Percentiles rank a stretch among this genome's conserved stretches.
Evolutionary conservation across 2,888 invertebrate species (phyloP).

Genomic region (Rhimphoctona megacephalus): DNA sequence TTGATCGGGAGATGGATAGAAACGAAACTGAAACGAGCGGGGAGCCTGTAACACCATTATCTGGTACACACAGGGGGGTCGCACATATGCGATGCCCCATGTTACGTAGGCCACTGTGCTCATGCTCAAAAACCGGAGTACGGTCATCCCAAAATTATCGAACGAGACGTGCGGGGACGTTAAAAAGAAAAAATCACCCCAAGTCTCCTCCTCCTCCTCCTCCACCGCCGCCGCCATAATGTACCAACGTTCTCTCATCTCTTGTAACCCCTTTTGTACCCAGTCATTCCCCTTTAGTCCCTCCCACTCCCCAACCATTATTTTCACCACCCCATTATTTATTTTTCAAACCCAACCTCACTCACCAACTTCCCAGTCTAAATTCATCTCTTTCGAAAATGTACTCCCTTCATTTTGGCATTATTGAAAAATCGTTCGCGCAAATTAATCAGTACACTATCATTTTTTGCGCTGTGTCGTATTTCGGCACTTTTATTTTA

Average conservation of each 20-base stretch:
- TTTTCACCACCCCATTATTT: constrained; percentile 76
- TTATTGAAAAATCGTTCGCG: not conserved
- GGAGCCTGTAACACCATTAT: constrained; percentile 83
- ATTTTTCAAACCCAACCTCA: constrained; percentile 73
- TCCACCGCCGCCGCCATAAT: not conserved
- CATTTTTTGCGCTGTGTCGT: not conserved
- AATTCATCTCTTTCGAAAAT: constrained; percentile 23
- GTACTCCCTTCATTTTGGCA: not conserved
- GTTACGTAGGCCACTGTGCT: constrained; percentile 74
- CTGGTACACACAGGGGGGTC: constrained; percentile 78
- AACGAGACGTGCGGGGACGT: constrained; percentile 29
- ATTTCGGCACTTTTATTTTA: not conserved
- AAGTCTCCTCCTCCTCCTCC: constrained; percentile 7
- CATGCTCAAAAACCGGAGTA: constrained; percentile 74
- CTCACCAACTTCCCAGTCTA: constrained; percentile 27
- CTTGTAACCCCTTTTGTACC: constrained; percentile 50
- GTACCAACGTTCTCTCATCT: constrained; percentile 34
- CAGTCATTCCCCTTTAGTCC: constrained; percentile 38
- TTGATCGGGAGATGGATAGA: constrained; percentile 69
- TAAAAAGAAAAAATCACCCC: constrained; percentile 51
- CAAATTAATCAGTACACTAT: not conserved
- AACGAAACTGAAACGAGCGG: constrained; percentile 56
- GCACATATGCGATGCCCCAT: constrained; percentile 83
- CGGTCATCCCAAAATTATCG: constrained; percentile 74
- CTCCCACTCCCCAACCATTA: constrained; percentile 74